Base-by-base conservation (phyloP, 2,888 invertebrate genomes). In the Myathropa florea region DNA sequence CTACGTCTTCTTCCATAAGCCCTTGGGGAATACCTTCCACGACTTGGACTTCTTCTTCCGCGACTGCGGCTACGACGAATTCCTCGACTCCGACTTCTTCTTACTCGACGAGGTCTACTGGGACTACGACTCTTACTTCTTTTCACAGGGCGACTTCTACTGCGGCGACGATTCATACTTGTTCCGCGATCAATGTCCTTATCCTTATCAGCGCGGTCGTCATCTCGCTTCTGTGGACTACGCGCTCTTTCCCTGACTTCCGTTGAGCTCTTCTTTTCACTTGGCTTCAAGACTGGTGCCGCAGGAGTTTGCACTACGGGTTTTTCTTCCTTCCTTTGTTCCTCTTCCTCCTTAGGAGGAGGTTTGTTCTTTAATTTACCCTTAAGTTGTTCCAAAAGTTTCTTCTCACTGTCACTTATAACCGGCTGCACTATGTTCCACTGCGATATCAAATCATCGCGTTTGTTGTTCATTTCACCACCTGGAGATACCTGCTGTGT, bases 361-460 rank as follows among this genome's bases (percentile, higher is more conserved):
- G 90, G 87, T 88, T 91, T 92, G 88, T 90, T 91, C 89, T 91
- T 92, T 28, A 91, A 89, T 89, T 91, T 91, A 24, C 91, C 92
- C 89, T 92, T 91, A 1, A 93, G 89, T 65, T 93, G 93, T 86
- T 95, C 94, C 6, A 95, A 90, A 9, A 95, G 91, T 88, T 94
- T 94, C 84, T 94, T 93, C 88, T 95, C 95, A 65, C 93, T 94
- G 3, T 94, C 94, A 75, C 93, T 94, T 55, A 95, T 94, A 2
- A 94, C 92, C 46, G 94, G 94, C 88, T 93, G 92, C 46, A 94
- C 93, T 4, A 94, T 93, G 92, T 94, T 94, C 94, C 94, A 95
- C 80, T 94, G 94, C 0, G 93, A 93, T 28, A 93, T 90, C 90
- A 93, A 90, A 90, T 95, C 95, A 90, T 95, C 95, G 88, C 89